Evolutionary conservation across 2,113 vertebrate genomes (phyloP), one percentile per base, ranked within the genome.

Genomic region (Callopanchax toddi): DNA sequence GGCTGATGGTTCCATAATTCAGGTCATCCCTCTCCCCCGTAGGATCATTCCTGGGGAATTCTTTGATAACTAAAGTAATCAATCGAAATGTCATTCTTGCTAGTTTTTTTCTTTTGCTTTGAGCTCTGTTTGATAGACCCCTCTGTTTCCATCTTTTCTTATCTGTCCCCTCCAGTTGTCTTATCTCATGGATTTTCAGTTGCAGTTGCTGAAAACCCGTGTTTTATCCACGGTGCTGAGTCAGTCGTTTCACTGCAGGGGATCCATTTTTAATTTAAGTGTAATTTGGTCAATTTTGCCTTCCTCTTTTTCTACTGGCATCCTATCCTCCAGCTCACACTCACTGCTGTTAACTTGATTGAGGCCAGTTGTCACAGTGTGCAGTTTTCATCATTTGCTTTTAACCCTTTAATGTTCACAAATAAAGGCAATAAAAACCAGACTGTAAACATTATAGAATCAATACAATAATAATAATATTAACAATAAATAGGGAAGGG

Each of bases 51-150:
- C 55, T 79, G 39, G 67, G 58, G 73, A 88, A 80, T 71, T 59
- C 70, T 71, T 56, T 34, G 71, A 82, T 80, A 76, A 74, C 71
- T 71, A 61, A 72, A 67, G 46, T 67, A 72, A 88, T 87, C 84
- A 79, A 86, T 79, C 25, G 68, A 83, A 82, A 86, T 86, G 71
- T 78, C 45, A 83, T 88, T 78, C 49, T n/a, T 56, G 55, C 16
- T 50, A 74, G 70, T 67, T 80, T 67, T 64, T 84, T 68, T 43
- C 71, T 84, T 79, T 81, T 3, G 29, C 55, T 67, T 59, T 37
- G 26, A 56, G 55, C 44, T 74, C 51, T 58, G 43, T 60, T 60
- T 72, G 67, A 61, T 69, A 26, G 56, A 64, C 34, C 44, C 44
- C 39, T 59, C 46, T 64, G 22, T 16, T 11, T 42, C 8, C 4